Conservation (phyloP, 2,888 invertebrate genomes). For the Oeneis ivallda region DNA sequence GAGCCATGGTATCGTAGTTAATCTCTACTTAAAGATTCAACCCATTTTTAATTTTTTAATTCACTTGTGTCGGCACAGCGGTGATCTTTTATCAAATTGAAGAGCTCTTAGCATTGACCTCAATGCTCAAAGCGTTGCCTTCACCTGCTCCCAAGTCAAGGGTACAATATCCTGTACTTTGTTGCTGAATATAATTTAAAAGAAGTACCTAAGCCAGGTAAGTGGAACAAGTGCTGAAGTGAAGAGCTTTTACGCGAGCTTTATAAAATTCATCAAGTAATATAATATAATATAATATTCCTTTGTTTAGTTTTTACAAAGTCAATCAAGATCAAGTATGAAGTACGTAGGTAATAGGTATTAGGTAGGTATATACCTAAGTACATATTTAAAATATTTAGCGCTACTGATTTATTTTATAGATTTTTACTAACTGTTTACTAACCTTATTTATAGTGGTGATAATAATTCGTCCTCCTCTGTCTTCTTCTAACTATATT, state of each 20-base stretch:
- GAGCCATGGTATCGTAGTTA: too few relatives aligned
- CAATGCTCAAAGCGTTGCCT: conserved; percentile 27
- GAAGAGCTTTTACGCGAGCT: conserved; percentile 1
- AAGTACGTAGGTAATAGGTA: too few relatives aligned
- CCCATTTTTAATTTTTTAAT: conserved; percentile 32
- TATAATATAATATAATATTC: background rate
- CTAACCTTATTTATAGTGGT: too few relatives aligned
- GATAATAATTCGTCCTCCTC: too few relatives aligned
- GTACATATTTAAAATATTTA: background rate
- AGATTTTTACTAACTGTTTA: too few relatives aligned
- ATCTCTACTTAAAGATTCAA: background rate
- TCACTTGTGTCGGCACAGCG: conserved; percentile 43
- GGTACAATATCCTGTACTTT: conserved; percentile 34
- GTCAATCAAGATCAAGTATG: background rate
- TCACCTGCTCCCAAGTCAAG: conserved; percentile 23
- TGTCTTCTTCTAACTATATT: too few relatives aligned
- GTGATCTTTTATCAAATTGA: conserved; percentile 45
- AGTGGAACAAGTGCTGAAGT: conserved; percentile 11
- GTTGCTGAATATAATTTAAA: conserved; percentile 12
- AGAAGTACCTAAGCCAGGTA: background rate
- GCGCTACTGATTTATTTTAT: too few relatives aligned
- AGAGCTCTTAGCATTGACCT: conserved; percentile 32
- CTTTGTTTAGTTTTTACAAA: background rate
- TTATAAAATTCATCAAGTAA: background rate
- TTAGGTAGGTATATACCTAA: too few relatives aligned